These are phyloP conservation scores for Rhinopomastus cyanomelas DNA, from an alignment of 2,113 vertebrate genomes.

Conservation along the genomic window DNA sequence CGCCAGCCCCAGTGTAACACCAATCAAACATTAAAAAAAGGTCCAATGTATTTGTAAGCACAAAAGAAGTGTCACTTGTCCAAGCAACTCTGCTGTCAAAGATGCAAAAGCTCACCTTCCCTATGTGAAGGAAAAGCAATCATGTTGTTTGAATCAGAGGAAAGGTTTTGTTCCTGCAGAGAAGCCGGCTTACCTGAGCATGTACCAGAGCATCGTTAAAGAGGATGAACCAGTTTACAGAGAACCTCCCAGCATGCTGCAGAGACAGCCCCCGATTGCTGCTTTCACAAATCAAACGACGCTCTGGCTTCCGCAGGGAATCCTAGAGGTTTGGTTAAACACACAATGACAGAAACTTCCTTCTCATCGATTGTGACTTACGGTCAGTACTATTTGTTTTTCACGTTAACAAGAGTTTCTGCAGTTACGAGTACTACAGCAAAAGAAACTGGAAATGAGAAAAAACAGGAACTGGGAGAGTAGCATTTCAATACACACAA, in stretches of 20 bases:
- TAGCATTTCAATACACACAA: not conserved
- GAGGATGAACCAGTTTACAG: conserved; percentile 99
- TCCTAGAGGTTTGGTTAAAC: conserved; percentile 75
- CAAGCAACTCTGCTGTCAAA: not conserved
- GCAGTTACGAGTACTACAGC: not conserved
- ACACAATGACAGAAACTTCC: not conserved
- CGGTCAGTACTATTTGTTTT: not conserved
- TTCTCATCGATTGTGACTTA: not conserved
- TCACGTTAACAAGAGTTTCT: not conserved
- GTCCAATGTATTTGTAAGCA: not conserved
- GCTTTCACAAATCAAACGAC: conserved; percentile 93
- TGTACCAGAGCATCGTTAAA: conserved; percentile 96
- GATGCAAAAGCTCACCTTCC: not conserved
- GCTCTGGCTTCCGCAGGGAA: conserved; percentile 90
- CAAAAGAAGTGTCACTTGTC: not conserved
- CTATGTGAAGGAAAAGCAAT: rapidly evolving
- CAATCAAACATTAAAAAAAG: not conserved
- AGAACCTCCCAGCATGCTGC: conserved; percentile 95
- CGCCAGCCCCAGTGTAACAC: not conserved
- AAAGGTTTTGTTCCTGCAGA: not conserved
- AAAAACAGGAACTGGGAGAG: not conserved
- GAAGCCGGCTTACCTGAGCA: conserved; percentile 85
- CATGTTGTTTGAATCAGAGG: not conserved
- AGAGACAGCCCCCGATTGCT: conserved; percentile 91
- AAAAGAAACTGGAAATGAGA: not conserved